These are phyloP conservation scores for Ecliptopera silaceata DNA, from an alignment of 2,888 invertebrate species.

Conservation along the genomic window DNA sequence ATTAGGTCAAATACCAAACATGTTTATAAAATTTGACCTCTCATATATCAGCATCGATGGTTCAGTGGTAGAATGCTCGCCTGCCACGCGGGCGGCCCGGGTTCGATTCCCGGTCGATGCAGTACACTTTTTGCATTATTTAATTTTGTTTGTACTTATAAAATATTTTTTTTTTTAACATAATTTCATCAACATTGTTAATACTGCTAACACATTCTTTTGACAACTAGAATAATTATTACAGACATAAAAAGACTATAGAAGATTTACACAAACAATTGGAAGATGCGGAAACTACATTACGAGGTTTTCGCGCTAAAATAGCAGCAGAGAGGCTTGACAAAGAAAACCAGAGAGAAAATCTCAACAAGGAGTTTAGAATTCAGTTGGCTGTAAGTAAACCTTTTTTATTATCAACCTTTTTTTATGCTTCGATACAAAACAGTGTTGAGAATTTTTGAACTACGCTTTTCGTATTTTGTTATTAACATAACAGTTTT, in stretches of 20 bases:
- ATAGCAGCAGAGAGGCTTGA: constrained; percentile 74
- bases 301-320: constrained; percentile 71
- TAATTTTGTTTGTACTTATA: constrained; percentile 19
- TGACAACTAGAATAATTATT: neutral
- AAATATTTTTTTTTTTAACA: neutral
- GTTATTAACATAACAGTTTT: too few species aligned
- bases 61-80: constrained; percentile 84
- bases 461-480: too few species aligned
- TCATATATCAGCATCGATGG: constrained; percentile 71
- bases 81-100: constrained; percentile 83
- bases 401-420: too few species aligned
- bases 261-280: constrained; percentile 71
- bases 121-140: constrained; percentile 47
- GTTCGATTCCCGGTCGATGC: constrained; percentile 82
- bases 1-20: constrained; percentile 12
- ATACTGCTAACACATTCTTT: neutral
- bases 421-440: too few species aligned
- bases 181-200: neutral
- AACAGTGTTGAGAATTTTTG: too few species aligned
- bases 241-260: constrained; percentile 71
- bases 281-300: constrained; percentile 69
- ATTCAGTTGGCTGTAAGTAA: constrained; percentile 64
- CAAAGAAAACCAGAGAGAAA: constrained; percentile 70
- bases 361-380: constrained; percentile 67
- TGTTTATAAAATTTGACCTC: neutral